Conservation (phyloP, 92 coral and sea anemone genomes). For the Bergia sp. region DNA sequence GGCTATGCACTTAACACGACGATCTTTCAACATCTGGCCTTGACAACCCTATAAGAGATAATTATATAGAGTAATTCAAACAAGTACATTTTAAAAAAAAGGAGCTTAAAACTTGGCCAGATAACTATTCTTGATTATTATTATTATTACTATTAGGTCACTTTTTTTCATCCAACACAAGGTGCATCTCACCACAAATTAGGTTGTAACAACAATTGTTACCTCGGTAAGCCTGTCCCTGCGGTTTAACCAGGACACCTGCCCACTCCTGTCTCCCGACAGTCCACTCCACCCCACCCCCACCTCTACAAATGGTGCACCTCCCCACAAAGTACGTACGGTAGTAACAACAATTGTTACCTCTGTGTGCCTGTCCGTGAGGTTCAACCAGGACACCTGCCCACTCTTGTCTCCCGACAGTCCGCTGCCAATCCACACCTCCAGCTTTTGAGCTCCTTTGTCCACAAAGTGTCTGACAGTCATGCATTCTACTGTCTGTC, state of each 20-base stretch:
- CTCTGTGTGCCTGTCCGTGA: conserved; percentile 79
- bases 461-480: conserved; percentile 76
- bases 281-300: conserved; percentile 94
- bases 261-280: conserved; percentile 67
- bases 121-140: too few relatives aligned
- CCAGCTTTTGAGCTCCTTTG: conserved; percentile 58
- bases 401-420: conserved; percentile 68
- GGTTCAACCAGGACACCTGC: conserved; percentile 84
- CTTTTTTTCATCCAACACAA: too few relatives aligned
- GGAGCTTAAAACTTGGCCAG: too few relatives aligned
- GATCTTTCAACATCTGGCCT: conserved; percentile 82
- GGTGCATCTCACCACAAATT: too few relatives aligned
- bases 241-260: conserved; percentile 83
- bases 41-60: conserved; percentile 82
- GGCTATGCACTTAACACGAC: conserved; percentile 81
- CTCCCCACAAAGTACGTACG: background rate
- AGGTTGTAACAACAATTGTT: background rate
- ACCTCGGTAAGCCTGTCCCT: conserved; percentile 81
- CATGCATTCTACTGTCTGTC: conserved; percentile 94
- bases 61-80: too few relatives aligned
- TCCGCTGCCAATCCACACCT: conserved; percentile 99
- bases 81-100: too few relatives aligned
- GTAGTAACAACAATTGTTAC: conserved; percentile 41
- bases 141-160: too few relatives aligned
- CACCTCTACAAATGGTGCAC: background rate